A percentile compares a stretch with the other conserved stretches of the same genome.
phyloP scores from a whole-genome alignment of 2,113 vertebrate genomes.

The Toxotes jaculatrix region DNA sequence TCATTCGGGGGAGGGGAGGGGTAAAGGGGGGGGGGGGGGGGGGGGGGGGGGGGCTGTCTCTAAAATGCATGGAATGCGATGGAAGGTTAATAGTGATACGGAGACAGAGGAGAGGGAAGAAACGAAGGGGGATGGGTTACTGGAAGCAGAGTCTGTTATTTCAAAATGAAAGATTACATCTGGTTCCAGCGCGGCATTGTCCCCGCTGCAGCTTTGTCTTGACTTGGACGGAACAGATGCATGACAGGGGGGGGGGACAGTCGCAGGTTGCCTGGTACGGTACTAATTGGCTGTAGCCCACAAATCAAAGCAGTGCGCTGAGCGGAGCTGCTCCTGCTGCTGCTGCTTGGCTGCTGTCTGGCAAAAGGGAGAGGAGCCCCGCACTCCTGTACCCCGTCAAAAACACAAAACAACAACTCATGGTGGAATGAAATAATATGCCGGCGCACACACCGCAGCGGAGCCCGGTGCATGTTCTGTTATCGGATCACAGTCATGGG shows the following conservation, averaged over 20 bases:
- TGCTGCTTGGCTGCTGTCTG: background rate
- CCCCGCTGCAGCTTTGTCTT: conserved; percentile 52
- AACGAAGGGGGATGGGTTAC: conserved; percentile 70
- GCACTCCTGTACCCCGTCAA: background rate
- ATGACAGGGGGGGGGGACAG: conserved; percentile 20
- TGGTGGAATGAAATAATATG: background rate
- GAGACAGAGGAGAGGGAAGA: conserved; percentile 51
- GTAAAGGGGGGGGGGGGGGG: conserved; percentile 30
- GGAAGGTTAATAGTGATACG: conserved; percentile 78
- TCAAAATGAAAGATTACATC: conserved; percentile 55
- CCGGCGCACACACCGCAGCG: no score
- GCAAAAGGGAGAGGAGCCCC: background rate
- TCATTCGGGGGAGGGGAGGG: conserved; percentile 58
- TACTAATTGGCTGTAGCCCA: conserved; percentile 37
- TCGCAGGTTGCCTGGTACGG: conserved; percentile 44
- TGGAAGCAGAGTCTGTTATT: conserved; percentile 48
- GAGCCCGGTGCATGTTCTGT: no score
- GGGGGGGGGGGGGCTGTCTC: conserved; percentile 70
- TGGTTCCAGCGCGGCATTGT: conserved; percentile 37
- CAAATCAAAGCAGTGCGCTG: conserved; percentile 39
- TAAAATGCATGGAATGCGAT: conserved; percentile 82
- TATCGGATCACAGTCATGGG: no score
- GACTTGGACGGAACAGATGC: conserved; percentile 24
- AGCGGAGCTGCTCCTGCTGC: background rate
- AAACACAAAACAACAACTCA: background rate